These are phyloP conservation scores for Tachysurus vachellii DNA, from an alignment of 2,113 vertebrate genomes.

Conservation along the genomic window DNA sequence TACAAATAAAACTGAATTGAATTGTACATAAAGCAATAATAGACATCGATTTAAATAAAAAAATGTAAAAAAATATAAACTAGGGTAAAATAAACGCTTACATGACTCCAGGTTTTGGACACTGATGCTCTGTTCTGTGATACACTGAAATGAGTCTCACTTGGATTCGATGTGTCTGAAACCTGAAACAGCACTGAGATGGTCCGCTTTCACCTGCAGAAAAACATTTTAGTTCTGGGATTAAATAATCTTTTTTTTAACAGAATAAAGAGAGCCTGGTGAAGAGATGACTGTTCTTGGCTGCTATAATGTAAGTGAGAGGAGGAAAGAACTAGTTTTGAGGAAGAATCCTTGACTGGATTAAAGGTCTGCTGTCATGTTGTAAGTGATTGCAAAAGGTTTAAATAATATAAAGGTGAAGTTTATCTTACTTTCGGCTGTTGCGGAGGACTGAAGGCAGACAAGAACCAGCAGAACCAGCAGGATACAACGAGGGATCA, in stretches of 20 bases:
- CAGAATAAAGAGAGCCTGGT: too few species aligned
- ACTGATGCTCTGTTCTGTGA: accelerated
- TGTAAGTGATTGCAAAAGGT: neutral
- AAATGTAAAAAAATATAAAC: neutral
- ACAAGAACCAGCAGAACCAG: conserved; percentile 56
- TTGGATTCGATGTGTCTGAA: neutral
- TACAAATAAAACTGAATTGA: too few species aligned
- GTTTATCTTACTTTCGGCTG: conserved; percentile 52
- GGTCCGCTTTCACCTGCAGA: neutral
- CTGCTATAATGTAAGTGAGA: too few species aligned
- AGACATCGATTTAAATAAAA: neutral
- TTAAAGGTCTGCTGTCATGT: neutral
- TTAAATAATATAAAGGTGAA: neutral
- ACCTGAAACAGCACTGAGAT: neutral
- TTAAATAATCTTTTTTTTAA: too few species aligned
- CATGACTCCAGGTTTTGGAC: neutral
- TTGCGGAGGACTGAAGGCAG: conserved; percentile 16
- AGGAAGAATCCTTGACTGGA: neutral
- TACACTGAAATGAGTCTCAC: neutral
- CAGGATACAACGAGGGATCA: conserved; percentile 43
- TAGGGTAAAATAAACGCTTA: neutral
- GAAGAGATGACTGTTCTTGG: too few species aligned
- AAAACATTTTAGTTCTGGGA: neutral
- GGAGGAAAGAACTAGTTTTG: too few species aligned
- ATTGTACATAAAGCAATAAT: neutral